Conservation (phyloP, 2,888 invertebrate genomes). For the Dascillus cervinus region DNA sequence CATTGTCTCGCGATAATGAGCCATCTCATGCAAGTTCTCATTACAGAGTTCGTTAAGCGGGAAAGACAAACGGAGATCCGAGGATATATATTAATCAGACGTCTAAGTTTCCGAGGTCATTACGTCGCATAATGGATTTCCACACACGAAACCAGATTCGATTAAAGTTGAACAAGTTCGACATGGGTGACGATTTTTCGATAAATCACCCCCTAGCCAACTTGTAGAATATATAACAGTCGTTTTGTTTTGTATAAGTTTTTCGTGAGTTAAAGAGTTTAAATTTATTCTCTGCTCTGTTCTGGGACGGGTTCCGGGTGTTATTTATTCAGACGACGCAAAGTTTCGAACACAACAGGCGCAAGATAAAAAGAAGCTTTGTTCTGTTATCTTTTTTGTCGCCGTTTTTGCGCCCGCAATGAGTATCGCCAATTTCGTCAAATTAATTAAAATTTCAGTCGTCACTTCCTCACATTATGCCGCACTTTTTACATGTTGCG, state of each 20-base stretch:
- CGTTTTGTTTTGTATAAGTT: conserved; percentile 15
- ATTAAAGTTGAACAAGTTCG: too few relatives aligned
- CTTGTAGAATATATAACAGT: conserved; percentile 12
- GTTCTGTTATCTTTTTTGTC: conserved; percentile 10
- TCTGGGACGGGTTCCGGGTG: conserved; percentile 12
- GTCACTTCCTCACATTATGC: too few relatives aligned
- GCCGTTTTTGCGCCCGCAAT: too few relatives aligned
- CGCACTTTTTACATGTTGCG: too few relatives aligned
- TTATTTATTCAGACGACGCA: conserved; percentile 4
- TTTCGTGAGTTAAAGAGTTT: conserved; percentile 13
- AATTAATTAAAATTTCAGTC: too few relatives aligned
- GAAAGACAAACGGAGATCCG: conserved; percentile 12
- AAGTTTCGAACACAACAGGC: conserved; percentile 7
- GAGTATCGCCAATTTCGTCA: too few relatives aligned
- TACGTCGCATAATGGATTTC: too few relatives aligned
- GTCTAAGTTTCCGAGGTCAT: conserved; percentile 6
- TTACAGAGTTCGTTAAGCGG: conserved; percentile 12
- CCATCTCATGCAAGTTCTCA: conserved; percentile 7
- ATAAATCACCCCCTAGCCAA: conserved; percentile 7
- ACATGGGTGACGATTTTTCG: too few relatives aligned
- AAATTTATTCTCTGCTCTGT: conserved; percentile 15
- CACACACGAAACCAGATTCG: too few relatives aligned
- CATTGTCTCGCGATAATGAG: not conserved
- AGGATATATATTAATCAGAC: conserved; percentile 14
- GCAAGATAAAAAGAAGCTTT: conserved; percentile 7